Base-by-base conservation (phyloP, 2,113 vertebrate species). In the Pseudolaguvia tuberculata region DNA sequence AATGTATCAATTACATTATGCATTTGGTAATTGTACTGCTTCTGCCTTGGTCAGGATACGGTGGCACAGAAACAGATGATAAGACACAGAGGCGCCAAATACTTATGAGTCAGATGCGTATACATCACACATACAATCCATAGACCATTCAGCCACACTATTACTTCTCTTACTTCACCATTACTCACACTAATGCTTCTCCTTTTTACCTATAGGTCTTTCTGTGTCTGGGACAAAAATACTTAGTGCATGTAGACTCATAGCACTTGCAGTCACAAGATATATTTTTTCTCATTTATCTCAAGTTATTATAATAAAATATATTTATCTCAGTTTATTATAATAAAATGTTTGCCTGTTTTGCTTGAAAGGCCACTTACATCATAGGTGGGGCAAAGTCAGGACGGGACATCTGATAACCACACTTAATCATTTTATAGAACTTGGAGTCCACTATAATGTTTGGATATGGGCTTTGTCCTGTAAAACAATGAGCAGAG, bases 361-460 rank as follows among this genome's bases (percentile, higher is more conserved):
- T n/a, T n/a, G 21, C 13, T 20, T 59, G 6, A 53, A 21, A 76
- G 56, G 11, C 10, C 71, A 74, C 95, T 92, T 87, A 98, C 96
- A 97, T 93, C 83, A 94, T 91, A 75, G 92, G 88, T 13, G 93
- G 91, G 29, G 96, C 91, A 2, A 94, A 96, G 53, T 91, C 90
- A 0, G 97, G 97, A 76, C 94, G 91, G 75, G 90, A 91, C 97
- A 99, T 99, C 86, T 98, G 94, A 83, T 94, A 97, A 1, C 97
- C 97, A 14, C 89, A 88, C 79, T 97, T 96, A 81, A 99, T 92
- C 94, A 97, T 92, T 80, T 94, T 97, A 77, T 99, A 99, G 89
- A 99, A 99, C 80, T 94, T 94, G 76, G 91, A 91, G 86, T 99
- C 95, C 83, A 99, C 96, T 68, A 92, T 85, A 83, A 97, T 90